Evolutionary conservation across 1,140 invertebrate species (phyloP), one percentile per base, ranked within the genome.

Genomic region (Nephila pilipes): DNA sequence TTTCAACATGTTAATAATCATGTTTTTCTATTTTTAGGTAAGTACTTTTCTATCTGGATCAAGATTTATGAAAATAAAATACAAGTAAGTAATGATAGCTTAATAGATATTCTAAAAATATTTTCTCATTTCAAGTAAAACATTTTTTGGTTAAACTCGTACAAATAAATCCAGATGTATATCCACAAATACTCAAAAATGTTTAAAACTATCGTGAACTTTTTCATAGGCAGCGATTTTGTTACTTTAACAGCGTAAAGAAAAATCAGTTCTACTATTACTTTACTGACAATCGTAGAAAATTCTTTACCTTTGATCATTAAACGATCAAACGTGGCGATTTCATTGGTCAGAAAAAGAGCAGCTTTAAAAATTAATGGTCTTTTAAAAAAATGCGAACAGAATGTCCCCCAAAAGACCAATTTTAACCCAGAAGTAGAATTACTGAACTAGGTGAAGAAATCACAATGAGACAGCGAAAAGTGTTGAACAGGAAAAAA

Each of bases 251-350:
- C 16, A 85, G 22, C 38, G 20, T 32, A 2, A 18, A 18, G 20
- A 75, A 75, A 75, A 75, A 32, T 0, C 29, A 5, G 29, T 75
- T 75, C 69, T 75, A 16, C 69, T 16, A 12, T 75, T 75, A 75
- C 29, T 75, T 16, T 75, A 60, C 12, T 32, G 85, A 25, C 57
- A 87, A 57, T 20, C 22, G 25, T 54, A n/a, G 85, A 60, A 32
- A 75, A 25, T 60, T 60, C 55, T 87, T 87, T 25, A 60, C 85
- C 14, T 32, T 87, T 60, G 55, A 87, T 87, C 85, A 87, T 87
- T 87, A 87, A 60, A 87, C n/a, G 85, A 87, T 87, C 85, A 87
- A 87, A 58, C 85, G 85, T 87, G 85, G 55, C 57, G 58, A 87
- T 60, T 63, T 87, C 58, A 63, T 32, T 87, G 55, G 25, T 57